A percentile compares a stretch with the other conserved stretches of the same genome.
Evolutionary conservation across 2,113 vertebrate genomes (phyloP).

Genomic region (Regulus satrapa): DNA sequence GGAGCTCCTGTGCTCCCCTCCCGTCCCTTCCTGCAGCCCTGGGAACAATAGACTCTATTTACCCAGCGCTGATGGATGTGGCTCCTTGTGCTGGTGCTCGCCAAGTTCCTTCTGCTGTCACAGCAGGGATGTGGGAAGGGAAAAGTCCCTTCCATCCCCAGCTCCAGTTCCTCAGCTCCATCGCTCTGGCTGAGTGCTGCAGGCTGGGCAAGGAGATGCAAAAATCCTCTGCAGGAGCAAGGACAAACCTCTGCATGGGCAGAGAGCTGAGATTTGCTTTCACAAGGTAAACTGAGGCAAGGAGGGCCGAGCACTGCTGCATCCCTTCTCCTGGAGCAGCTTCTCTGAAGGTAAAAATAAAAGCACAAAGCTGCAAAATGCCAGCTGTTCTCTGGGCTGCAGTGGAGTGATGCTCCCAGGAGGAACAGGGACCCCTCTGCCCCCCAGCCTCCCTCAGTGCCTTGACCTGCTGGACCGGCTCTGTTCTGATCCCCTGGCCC

Average conservation of each 20-base stretch:
- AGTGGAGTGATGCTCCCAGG: rapidly evolving
- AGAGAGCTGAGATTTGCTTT: not conserved
- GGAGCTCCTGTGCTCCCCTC: not conserved
- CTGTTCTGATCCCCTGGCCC: not conserved
- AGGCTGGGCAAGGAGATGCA: not conserved
- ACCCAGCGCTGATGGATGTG: slow-evolving; percentile 15
- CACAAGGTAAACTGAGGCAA: not conserved
- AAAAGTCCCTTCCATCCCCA: not conserved
- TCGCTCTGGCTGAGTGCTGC: not conserved
- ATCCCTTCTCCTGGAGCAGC: not conserved
- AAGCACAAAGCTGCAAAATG: not conserved
- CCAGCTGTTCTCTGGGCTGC: not conserved
- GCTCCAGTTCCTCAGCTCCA: not conserved
- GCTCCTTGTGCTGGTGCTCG: not conserved
- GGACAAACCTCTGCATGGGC: not conserved
- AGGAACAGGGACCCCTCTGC: not conserved
- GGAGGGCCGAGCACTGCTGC: not conserved
- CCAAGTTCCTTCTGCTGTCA: not conserved
- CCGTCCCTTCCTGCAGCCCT: not conserved
- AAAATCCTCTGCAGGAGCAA: not conserved
- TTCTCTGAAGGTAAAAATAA: not conserved
- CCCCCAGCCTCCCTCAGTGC: not conserved
- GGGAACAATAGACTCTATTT: not conserved
- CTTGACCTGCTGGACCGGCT: not conserved
- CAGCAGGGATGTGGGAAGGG: not conserved